Evolutionary conservation across 1,140 invertebrate species (phyloP), one percentile per base, ranked within the genome.

Genomic region (Diabrotica undecimpunctata): DNA sequence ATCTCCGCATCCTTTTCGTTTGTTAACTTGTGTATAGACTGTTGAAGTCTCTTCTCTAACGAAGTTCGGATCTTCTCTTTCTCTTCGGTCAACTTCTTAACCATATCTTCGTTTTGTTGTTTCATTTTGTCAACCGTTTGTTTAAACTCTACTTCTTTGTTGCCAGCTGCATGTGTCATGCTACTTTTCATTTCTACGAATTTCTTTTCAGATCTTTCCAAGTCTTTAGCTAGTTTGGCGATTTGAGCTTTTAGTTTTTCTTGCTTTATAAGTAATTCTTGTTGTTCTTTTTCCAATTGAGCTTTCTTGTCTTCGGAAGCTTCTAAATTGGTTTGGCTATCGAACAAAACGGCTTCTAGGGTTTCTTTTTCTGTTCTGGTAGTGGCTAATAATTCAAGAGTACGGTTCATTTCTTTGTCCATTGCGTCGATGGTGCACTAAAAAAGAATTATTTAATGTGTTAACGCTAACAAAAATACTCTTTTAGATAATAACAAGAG

Each of bases 311-410:
- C 83, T 53, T 92, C 90, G 0, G 86, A 85, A 13, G 87, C 83
- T 76, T 93, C 91, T 14, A 94, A 75, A 74, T 89, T 88, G 25
- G 88, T 90, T 72, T 91, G 89, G 0, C 90, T 89, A 67, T 93
- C 90, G 71, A 92, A 93, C 5, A 93, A 78, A 9, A 92, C 87
- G 7, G 88, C 90, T 78, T 94, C 91, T 5, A 94, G 77, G 0
- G 90, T 87, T 76, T 92, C 90, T 78, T 94, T 94, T 75, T 94
- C 91, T 2, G 86, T 86, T 9, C 90, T 82, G 35, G 90, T 77
- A 0, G 89, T 86, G 0, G 90, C 89, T 0, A 93, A 72, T 58
- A 91, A 84, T 72, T 93, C 90, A 80, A 90, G 87, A 11, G 85
- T 69, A 36, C 89, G 84, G 72, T 92, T 90, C 9, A 90, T 84